Base-by-base conservation (phyloP, 2,888 invertebrate genomes). In the Antitype chi region DNA sequence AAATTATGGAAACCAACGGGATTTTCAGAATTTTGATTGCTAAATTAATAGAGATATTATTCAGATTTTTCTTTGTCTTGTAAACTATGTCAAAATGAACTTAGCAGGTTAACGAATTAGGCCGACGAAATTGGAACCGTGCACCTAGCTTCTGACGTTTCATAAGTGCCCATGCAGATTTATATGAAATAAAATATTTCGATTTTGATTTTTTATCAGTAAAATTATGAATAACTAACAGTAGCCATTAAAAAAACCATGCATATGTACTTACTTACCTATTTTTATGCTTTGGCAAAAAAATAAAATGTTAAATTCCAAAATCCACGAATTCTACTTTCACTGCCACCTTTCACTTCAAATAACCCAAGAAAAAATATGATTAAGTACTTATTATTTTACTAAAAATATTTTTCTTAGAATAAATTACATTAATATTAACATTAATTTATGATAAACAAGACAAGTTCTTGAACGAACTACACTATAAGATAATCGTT, bases 401-500 rank as follows among this genome's bases (percentile, higher is more conserved):
- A 17, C 7, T 23, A 25, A 17, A 49, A 57, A 28, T 43, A 28
- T 23, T 1, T 15, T n/a, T 57, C 20, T 17, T 43, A 2, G 3
- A 32, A 23, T 59, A 74, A 59, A 49, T 13, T 15, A 38, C n/a
- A 52, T 32, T 62, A 25, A 25, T 25, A 64, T 25, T 43, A 25
- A 43, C 66, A 60, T n/a, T 47, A n/a, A 47, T 67, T 17, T 3
- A 20, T 23, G 0, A 15, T 32, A 38, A 70, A 49, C n/a, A 55
- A 80, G 43, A 11, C 13, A 38, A 17, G 0, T 43, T 69, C 11
- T 20, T 52, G 38, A 75, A 32, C 15, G 38, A 38, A 70, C 84
- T 62, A 57, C 70, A 64, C 84, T n/a, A 38, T 28, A 28, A 53
- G 72, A 62, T 66, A 49, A 73, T 70, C 81, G 17, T 64, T 53